Conservation (phyloP, 2,888 invertebrate genomes). For the Tiliacea aurago region DNA sequence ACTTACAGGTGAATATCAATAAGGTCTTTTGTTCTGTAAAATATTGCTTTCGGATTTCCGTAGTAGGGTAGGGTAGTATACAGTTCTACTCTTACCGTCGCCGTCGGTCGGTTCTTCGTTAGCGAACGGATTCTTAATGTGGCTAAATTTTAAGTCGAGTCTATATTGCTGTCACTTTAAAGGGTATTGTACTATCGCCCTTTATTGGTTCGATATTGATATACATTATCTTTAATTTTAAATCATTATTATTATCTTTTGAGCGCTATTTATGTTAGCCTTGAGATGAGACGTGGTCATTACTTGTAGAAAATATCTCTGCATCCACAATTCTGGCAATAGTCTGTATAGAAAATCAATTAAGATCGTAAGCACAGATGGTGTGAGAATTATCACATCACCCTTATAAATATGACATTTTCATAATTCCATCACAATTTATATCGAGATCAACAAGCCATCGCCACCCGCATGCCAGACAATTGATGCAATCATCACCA, state of each 20-base stretch:
- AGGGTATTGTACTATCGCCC: not conserved
- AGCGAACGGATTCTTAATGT: not conserved
- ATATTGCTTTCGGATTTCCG: slow-evolving; percentile 45
- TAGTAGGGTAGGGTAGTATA: slow-evolving; percentile 1
- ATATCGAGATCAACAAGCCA: slow-evolving; percentile 87
- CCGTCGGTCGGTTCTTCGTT: slow-evolving; percentile 7
- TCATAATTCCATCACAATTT: slow-evolving; percentile 85
- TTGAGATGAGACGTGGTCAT: not conserved
- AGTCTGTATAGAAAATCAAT: slow-evolving; percentile 37
- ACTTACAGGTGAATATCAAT: slow-evolving; percentile 51
- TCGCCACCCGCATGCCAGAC: slow-evolving; percentile 88
- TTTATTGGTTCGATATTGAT: not conserved
- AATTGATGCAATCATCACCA: slow-evolving; percentile 90
- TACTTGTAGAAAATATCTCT: not conserved
- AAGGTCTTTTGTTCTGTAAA: slow-evolving; percentile 43
- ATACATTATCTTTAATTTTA: not conserved
- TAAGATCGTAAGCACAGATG: slow-evolving; percentile 64
- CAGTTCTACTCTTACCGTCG: slow-evolving; percentile 1
- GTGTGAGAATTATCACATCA: slow-evolving; percentile 76
- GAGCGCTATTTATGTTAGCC: not conserved
- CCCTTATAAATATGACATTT: slow-evolving; percentile 74
- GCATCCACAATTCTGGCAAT: not conserved
- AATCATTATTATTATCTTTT: not conserved
- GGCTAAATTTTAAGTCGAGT: not conserved
- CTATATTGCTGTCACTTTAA: not conserved